Evolutionary conservation across 2,797 vertebrate species (phyloP), one percentile per base, ranked within the genome.

Genomic region (Eulemur coronatus): DNA sequence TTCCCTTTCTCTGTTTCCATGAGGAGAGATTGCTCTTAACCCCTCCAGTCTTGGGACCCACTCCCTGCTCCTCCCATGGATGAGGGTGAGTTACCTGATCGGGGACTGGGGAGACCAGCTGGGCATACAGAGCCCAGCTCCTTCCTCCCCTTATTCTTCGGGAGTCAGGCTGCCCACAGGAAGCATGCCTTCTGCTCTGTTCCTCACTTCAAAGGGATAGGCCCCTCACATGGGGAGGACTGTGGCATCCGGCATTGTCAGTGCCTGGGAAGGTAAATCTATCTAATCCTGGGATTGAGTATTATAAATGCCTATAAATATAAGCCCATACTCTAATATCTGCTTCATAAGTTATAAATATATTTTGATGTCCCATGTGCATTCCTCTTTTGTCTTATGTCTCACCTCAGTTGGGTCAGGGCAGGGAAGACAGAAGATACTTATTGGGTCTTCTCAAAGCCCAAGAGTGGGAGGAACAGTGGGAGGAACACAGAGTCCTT

Each of bases 331-430:
- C 0, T 28, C 26, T 24, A 84, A 35, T 50, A 94, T 55, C 12
- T 92, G 80, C 52, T 79, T 89, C 12, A 24, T 55, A 90, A 81
- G 26, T 94, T 84, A 87, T 26, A 89, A 86, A 86, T 35, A 48
- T 75, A 81, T 72, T 94, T 82, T 95, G 41, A 61, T 78, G 65
- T 73, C 10, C 30, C 28, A 22, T 41, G 22, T 38, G 30, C 65
- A 73, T 70, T 92, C 35, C 12, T 96, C 35, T 91, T 88, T 67
- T 82, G 30, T 59, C 18, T 30, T 72, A 52, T 70, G 63, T 89
- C 24, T 76, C 48, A 67, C 38, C 35, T 84, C 12, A 26, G 5
- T 63, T 73, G 72, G 30, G 14, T 88, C 41, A 73, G 76, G n/a
- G 26, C 13, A 84, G 41, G 20, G 30, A 89, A 94, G 15, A 89